Evolutionary conservation across 92 coral and sea anemone species (phyloP), one percentile per base, ranked within the genome.

Genomic region (Epizoanthus fatuus): DNA sequence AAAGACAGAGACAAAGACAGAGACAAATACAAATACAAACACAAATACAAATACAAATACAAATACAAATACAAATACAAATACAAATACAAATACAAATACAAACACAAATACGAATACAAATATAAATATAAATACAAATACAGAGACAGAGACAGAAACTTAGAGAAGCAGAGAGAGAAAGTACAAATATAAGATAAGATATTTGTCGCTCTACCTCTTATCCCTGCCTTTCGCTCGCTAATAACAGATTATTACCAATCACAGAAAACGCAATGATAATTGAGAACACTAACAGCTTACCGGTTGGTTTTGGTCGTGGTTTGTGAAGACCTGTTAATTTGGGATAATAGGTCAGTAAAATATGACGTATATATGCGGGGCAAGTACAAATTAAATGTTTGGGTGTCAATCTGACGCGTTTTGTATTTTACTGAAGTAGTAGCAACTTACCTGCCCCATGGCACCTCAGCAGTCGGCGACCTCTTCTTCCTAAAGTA

Each of bases 301-400:
- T 49, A 77, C 82, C 82, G 14, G 55, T 77, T 77, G 82, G 82
- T 77, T 77, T 77, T 77, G 82, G 82, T 14, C 82, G 12, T 77
- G 82, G 82, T 13, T 60, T 77, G 70, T 59, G 22, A 60, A 4
- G 0, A 9, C 82, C 82, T 77, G 70, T 60, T 38, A 52, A 69
- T 42, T 3, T 15, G 29, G 25, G 29, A n/a, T 0, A 72, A 49
- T 7, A 69, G 4, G 44, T 20, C 7, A 55, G 22, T 20, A 8
- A 72, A 49, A n/a, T 47, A 8, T 19, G 13, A 2, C 20, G 19
- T 0, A 19, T 16, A n/a, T 7, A 10, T 3, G 17, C 1, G 1
- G 49, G 49, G 10, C 7, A 44, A 44, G 10, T 1, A 44, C 49
- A 70, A 6, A 71, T 4, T 44, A 44, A 5, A 45, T 16, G 15